Base-by-base conservation (phyloP, 2,888 invertebrate genomes). In the Agrotis puta region DNA sequence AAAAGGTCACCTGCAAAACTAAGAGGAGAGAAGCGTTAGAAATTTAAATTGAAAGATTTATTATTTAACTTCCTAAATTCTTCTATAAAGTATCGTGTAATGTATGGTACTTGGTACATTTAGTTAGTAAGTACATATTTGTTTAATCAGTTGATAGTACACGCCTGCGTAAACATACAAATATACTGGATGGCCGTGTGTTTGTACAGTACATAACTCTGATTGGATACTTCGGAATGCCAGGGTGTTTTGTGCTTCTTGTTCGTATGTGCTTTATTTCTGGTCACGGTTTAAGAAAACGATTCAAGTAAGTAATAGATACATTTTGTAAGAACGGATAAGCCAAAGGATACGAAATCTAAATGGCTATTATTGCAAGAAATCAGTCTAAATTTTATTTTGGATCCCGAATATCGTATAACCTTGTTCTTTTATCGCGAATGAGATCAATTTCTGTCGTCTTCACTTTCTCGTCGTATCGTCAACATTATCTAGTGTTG, bases 91-190 rank as follows among this genome's bases (percentile, higher is more conserved):
- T 39, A 39, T 39, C 39, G 39, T 39, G n/a, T n/a, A 72, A 45
- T 47, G 20, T 59, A 48, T 74, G 43, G 18, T 57, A 58, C 56
- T 74, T 13, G 43, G 27, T 33, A 57, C 47, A 53, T 48, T 43
- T 50, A 7, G 56, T 20, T 53, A 18, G 53, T 79, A 71, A 64
- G 79, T 82, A 80, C 81, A 85, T 90, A 85, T 91, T 90, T 89
- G 88, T 91, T 90, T 89, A 90, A 91, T 90, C 90, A 89, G 90
- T 89, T 89, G 89, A 88, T 87, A 86, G 76, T 68, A 63, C 74
- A 53, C 86, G 87, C 83, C 85, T 84, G 88, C 73, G 83, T 84
- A 88, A 84, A 88, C 84, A 84, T 76, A 81, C 86, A 82, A 76
- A 84, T 77, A 85, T n/a, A 76, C 66, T 63, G 71, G 77, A 82